Base-by-base conservation (phyloP, 37 sponge, comb jelly and placozoan genomes). In the Crambe crambe region DNA sequence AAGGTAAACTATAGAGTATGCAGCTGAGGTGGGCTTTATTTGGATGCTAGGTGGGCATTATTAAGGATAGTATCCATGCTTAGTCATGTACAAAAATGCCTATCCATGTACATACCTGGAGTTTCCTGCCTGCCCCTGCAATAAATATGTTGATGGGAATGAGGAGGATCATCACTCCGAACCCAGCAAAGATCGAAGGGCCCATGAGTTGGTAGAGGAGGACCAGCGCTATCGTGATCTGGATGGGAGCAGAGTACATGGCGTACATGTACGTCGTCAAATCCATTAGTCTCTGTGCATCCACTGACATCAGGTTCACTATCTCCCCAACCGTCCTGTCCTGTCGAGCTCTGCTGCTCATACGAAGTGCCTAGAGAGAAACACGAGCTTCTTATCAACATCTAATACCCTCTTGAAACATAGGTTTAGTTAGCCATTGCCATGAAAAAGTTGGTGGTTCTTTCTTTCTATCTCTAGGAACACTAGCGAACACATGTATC, bases 241-340 rank as follows among this genome's bases (percentile, higher is more conserved):
- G 96, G 8, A 94, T 74, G 32, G 97, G 99, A 47, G 92, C 90
- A 1, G 99, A 94, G 96, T 96, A 99, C n/a, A 99, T 29, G 62
- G 65, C 71, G 82, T 99, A 84, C 20, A 96, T 34, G 78, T 90
- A 96, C 27, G 95, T 76, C 68, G 78, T 79, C 34, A 99, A 57
- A 47, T 98, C 99, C 94, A 92, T 91, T 56, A 96, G 87, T 22
- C 92, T 68, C 74, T 96, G 96, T 56, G 99, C 95, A 80, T 99
- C 99, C 31, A 99, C 92, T 8, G 97, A 91, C 99, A 99, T 99
- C 42, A 99, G 80, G 85, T 99, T 99, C 76, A 99, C 95, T 56
- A 99, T 91, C 82, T 99, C 97, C 32, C 99, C 99, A 18, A 82
- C 79, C 3, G 97, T 94, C 18, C 82, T 88, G 27, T 69, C 40